phyloP scores from a whole-genome alignment of 2,113 vertebrate species.

The Mystacornis crossleyi region DNA sequence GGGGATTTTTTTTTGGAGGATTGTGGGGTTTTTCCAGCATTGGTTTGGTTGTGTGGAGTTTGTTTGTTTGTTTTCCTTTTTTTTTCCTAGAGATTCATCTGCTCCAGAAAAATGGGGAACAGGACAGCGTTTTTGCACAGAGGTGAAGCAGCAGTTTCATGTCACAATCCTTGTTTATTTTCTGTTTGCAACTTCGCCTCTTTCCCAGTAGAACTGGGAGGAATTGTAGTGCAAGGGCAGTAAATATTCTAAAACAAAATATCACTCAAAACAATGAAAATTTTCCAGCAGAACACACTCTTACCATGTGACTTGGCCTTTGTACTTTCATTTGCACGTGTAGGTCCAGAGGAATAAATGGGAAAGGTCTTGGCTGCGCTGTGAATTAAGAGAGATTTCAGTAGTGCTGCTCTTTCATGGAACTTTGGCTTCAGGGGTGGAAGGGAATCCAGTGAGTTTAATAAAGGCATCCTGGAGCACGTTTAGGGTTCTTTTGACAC shows the following conservation, averaged over 20 bases:
- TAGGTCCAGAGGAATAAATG: background rate
- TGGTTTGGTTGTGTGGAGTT: background rate
- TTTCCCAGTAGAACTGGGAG: accelerated
- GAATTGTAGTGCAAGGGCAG: background rate
- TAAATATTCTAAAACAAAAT: background rate
- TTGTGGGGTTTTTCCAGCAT: background rate
- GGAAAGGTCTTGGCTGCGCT: background rate
- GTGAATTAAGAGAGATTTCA: background rate
- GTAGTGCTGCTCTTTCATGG: background rate
- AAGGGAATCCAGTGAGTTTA: background rate
- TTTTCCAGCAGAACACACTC: background rate
- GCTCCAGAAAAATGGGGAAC: background rate
- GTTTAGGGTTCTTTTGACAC: background rate
- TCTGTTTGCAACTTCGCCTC: background rate
- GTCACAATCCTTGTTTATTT: background rate
- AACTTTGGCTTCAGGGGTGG: background rate
- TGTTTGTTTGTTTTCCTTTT: background rate
- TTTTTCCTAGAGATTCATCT: background rate
- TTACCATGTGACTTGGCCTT: background rate
- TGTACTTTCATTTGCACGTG: background rate
- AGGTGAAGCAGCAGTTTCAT: background rate
- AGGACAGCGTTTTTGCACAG: background rate
- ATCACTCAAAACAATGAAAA: background rate
- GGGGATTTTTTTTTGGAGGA: background rate
- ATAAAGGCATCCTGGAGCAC: background rate